These are phyloP conservation scores for Avahi laniger DNA, from an alignment of 2,797 vertebrate species.

Conservation along the genomic window DNA sequence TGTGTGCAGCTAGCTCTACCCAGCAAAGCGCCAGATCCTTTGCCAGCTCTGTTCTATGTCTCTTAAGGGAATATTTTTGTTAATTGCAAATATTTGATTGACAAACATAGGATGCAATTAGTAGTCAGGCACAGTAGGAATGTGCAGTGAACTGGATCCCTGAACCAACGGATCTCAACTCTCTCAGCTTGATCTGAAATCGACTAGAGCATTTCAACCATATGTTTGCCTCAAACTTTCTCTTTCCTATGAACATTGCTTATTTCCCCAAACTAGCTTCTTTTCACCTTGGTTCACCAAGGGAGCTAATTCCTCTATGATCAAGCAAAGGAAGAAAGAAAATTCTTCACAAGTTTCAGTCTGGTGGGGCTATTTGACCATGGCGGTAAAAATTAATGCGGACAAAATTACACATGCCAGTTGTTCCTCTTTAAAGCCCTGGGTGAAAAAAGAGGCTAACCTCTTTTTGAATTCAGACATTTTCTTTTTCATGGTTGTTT, in stretches of 20 bases:
- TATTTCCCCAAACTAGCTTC: slow-evolving; percentile 86
- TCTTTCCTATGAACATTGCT: slow-evolving; percentile 82
- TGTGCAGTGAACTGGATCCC: slow-evolving; percentile 96
- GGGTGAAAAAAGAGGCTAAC: slow-evolving; percentile 78
- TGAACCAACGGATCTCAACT: slow-evolving; percentile 94
- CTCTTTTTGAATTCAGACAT: slow-evolving; percentile 80
- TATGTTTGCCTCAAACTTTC: slow-evolving; percentile 92
- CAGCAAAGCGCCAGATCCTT: slow-evolving; percentile 83
- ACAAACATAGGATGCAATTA: slow-evolving; percentile 98
- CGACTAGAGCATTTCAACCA: slow-evolving; percentile 92
- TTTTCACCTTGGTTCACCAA: slow-evolving; percentile 79
- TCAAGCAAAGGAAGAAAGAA: slow-evolving; percentile 81
- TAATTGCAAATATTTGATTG: slow-evolving; percentile 96
- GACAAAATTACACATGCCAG: slow-evolving; percentile 81
- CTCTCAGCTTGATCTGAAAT: slow-evolving; percentile 93
- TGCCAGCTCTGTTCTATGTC: slow-evolving; percentile 85
- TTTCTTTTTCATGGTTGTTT: slow-evolving; percentile 78
- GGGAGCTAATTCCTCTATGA: slow-evolving; percentile 83
- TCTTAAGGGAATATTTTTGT: slow-evolving; percentile 91
- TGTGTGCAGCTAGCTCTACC: slow-evolving; percentile 76
- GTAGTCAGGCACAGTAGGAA: slow-evolving; percentile 90
- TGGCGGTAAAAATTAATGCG: slow-evolving; percentile 82
- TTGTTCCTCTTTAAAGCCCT: slow-evolving; percentile 79
- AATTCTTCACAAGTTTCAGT: slow-evolving; percentile 79
- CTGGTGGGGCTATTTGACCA: slow-evolving; percentile 80